Evolutionary conservation across 2,797 vertebrate genomes (phyloP).

Genomic region (Pangasius mekongensis): DNA sequence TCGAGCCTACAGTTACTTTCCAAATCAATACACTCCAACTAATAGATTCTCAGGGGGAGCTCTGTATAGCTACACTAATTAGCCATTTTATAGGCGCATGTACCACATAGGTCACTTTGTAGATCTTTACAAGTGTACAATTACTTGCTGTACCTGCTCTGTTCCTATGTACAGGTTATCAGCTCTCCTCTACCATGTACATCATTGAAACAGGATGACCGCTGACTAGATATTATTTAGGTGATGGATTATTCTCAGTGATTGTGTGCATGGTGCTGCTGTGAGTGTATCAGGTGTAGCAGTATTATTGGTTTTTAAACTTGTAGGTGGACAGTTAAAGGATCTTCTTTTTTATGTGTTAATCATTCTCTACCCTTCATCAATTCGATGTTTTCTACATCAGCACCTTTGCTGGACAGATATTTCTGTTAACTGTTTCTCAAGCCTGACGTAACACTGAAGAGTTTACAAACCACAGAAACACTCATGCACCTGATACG

Average conservation of each 20-base stretch:
- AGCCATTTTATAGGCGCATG: not conserved
- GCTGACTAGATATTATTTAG: not conserved
- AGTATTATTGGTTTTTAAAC: not conserved
- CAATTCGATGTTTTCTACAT: not conserved
- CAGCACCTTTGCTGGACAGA: not conserved
- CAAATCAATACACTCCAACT: constrained; percentile 17
- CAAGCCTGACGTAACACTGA: not conserved
- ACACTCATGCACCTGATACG: not conserved
- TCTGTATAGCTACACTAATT: constrained; percentile 7
- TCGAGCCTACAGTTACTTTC: not conserved
- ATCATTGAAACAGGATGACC: not conserved
- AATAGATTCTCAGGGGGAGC: constrained; percentile 15
- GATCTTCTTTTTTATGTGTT: not conserved
- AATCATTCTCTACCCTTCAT: not conserved
- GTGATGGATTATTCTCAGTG: not conserved
- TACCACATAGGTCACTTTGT: constrained; percentile 6
- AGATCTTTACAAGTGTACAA: constrained; percentile 7
- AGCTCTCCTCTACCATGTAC: not conserved
- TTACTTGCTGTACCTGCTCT: not conserved
- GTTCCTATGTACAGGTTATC: not conserved
- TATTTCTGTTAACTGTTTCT: not conserved
- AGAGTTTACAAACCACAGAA: not conserved
- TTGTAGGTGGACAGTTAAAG: not conserved
- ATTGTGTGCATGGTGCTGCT: not conserved
- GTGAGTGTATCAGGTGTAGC: not conserved